Evolutionary conservation across 2,797 vertebrate genomes (phyloP), one percentile per base, ranked within the genome.

Genomic region (Gouania willdenowi): DNA sequence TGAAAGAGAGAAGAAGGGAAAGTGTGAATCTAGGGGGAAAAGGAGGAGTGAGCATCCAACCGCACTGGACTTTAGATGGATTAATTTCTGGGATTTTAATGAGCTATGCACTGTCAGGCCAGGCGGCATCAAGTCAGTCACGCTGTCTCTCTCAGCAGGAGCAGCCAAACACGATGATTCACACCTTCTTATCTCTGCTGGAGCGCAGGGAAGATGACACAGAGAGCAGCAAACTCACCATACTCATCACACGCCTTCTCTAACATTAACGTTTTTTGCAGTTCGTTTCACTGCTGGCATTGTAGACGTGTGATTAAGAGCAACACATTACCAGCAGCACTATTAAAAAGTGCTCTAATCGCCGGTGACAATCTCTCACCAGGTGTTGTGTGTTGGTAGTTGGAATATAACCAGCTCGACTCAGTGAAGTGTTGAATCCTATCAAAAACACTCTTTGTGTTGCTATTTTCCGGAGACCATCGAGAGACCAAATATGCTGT

Each of bases 71-170:
- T 5, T 4, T 52, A 72, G 75, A 79, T 70, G 85, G 66, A 81
- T 81, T 84, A 48, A 76, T 79, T 70, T 81, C 48, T 72, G 66
- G n/a, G 51, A 33, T 47, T 77, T 67, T 75, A 82, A 82, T 67
- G 71, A 78, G 57, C 28, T 26, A 30, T 38, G 62, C 42, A 50
- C 56, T 73, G 71, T 66, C 69, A 75, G 75, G 38, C 42, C 58
- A 39, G 48, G 71, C 45, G 20, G 61, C 45, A 59, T 66, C 22
- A 41, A 64, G 76, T 69, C 72, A 78, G 47, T 50, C 66, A 54
- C 55, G 57, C 46, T 1, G 20, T 36, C 26, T 48, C 48, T 60
- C 56, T 47, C 70, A 68, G 63, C 72, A 12, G 63, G 64, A 71
- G 43, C 62, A 49, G 61, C 65, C 66, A 64, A 17, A 54, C 61